phyloP scores from a whole-genome alignment of 2,888 invertebrate genomes.

The Synergus japonicus region DNA sequence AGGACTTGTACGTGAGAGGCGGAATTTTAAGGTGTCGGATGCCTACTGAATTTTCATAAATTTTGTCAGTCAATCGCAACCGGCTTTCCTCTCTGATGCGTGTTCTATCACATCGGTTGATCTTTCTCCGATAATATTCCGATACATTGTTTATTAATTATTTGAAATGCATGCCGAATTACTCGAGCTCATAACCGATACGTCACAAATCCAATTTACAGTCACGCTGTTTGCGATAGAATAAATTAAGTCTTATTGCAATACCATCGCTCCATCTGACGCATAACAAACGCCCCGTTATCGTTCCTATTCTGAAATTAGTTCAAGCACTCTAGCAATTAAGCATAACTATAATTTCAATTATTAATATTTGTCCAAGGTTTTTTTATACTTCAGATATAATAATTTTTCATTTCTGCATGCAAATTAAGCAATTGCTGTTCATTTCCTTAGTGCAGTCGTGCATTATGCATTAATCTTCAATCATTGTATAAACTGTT shows the following conservation, averaged over 20 bases:
- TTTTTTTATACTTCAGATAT: too few relatives aligned
- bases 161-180: constrained; percentile 70
- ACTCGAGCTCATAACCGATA: constrained; percentile 71
- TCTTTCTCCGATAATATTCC: constrained; percentile 56
- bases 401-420: neutral
- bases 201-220: constrained; percentile 73
- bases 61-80: neutral
- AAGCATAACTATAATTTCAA: neutral
- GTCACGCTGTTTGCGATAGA: constrained; percentile 65
- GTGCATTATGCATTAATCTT: neutral
- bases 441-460: neutral
- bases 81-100: neutral
- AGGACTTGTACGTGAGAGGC: neutral
- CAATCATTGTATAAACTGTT: neutral
- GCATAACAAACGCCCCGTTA: constrained; percentile 72
- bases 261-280: constrained; percentile 65
- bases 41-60: constrained; percentile 26
- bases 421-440: neutral
- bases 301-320: constrained; percentile 66
- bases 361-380: too few relatives aligned
- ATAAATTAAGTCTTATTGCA: constrained; percentile 72
- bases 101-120: constrained; percentile 40
- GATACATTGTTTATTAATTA: constrained; percentile 69
- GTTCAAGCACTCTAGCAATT: constrained; percentile 40
- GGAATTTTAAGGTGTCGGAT: neutral